A percentile compares a stretch with the other conserved stretches of the same genome.
Conservation (phyloP, 2,888 invertebrate genomes). For the Prostheceraeus crozeri region DNA sequence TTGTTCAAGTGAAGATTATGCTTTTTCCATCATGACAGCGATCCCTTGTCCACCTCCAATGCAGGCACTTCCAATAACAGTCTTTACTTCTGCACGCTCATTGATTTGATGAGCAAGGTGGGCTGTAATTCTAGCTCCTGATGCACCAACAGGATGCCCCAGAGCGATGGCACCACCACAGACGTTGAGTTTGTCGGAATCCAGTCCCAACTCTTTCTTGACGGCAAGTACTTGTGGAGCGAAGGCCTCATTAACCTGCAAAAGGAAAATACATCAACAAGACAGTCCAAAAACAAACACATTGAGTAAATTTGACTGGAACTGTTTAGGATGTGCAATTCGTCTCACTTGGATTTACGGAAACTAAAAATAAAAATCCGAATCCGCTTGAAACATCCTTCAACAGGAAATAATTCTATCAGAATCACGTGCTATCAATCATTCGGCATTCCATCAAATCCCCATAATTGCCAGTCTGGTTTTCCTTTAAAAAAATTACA, state of each 20-base stretch:
- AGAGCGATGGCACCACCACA: constrained; percentile 92
- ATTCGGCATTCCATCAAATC: no score
- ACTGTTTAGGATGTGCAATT: no score
- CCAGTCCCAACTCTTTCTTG: constrained; percentile 75
- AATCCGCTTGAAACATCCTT: no score
- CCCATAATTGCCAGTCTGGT: no score
- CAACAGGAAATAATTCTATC: no score
- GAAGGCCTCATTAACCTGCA: constrained; percentile 94
- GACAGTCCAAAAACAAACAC: no score
- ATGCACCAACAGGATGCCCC: constrained; percentile 93
- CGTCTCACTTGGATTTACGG: no score
- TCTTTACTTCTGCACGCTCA: constrained; percentile 74
- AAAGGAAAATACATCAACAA: constrained; percentile 43
- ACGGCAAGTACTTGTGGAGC: constrained; percentile 87
- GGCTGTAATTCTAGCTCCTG: constrained; percentile 80
- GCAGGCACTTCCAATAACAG: constrained; percentile 87
- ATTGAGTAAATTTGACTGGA: no score
- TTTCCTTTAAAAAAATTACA: no score
- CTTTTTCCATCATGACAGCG: constrained; percentile 73
- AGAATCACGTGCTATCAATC: no score
- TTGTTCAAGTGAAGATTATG: no score
- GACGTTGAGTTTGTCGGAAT: constrained; percentile 78
- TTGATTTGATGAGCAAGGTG: constrained; percentile 83
- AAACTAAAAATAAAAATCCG: no score
- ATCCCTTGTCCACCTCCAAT: constrained; percentile 98